A percentile compares a stretch with the other conserved stretches of the same genome.
These are phyloP conservation scores for Phasia obesa DNA, from an alignment of 2,888 invertebrate species.

Conservation along the genomic window DNA sequence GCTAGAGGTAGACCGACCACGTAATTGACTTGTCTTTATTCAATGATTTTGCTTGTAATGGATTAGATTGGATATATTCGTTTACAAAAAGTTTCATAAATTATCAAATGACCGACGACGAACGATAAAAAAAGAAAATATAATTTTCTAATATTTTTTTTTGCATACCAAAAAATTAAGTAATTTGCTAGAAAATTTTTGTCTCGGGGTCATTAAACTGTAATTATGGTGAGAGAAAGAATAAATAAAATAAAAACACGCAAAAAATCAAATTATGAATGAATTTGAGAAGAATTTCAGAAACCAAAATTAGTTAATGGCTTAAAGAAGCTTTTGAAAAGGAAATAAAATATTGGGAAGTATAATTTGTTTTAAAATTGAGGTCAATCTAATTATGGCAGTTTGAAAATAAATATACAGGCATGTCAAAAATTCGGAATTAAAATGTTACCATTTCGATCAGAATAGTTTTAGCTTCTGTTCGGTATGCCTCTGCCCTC, in stretches of 20 bases:
- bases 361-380: too few relatives aligned
- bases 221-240: constrained; percentile 13
- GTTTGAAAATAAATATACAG: too few relatives aligned
- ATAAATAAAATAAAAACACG: constrained; percentile 19
- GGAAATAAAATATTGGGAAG: too few relatives aligned
- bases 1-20: constrained; percentile 47
- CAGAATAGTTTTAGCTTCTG: too few relatives aligned
- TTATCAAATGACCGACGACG: constrained; percentile 44
- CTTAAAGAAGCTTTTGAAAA: not conserved
- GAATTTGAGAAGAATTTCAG: constrained; percentile 24
- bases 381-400: too few relatives aligned
- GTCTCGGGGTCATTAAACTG: constrained; percentile 42
- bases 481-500: too few relatives aligned
- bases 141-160: not conserved
- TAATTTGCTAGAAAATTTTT: constrained; percentile 32
- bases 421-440: too few relatives aligned
- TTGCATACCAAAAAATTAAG: constrained; percentile 8
- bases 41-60: constrained; percentile 69
- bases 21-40: constrained; percentile 68
- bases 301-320: not conserved
- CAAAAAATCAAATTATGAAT: constrained; percentile 31
- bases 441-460: too few relatives aligned
- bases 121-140: not conserved
- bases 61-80: constrained; percentile 67
- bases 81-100: constrained; percentile 41